Base-by-base conservation (phyloP, 2,797 vertebrate genomes). In the Pangasius sanitwongsei region DNA sequence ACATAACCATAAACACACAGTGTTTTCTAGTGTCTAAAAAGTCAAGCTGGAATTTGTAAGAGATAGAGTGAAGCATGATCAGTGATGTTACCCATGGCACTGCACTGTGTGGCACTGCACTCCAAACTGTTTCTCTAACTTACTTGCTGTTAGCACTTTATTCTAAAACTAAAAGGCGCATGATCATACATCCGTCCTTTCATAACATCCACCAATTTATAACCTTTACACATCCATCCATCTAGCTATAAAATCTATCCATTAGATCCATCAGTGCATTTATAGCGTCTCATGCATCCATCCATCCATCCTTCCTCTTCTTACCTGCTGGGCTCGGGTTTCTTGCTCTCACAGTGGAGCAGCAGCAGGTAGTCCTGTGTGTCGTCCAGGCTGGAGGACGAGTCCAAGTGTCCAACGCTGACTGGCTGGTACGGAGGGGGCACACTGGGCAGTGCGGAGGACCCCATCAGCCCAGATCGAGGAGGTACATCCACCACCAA, bases 321-420 rank as follows among this genome's bases (percentile, higher is more conserved):
- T 96, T 93, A 99, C 99, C 98, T 99, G 94, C 95, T 94, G 82
- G 97, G 96, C 93, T 98, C 98, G 18, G 98, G 98, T 94, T 98
- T 99, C 96, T 99, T 99, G 96, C 98, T 99, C 95, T 99, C 97
- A 95, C 98, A 99, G 96, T 99, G 98, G 94, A 97, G 96, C 91
- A 99, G 96, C 96, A 98, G 96, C 93, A 99, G 95, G 95, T 99
- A 99, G 95, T 99, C 99, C 95, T 99, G 98, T 85, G 97, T 98
- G 93, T 99, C 99, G 65, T 99, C 99, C 93, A 97, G 97, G 91
- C 96, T 97, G 90, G 97, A 97, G 90, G 97, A 97, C 87, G 97
- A 94, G 83, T 98, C 98, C 89, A 97, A 93, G 87, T 96, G 97
- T 48, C 97, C 97, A 87, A 99, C 95, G 8, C 95, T 98, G 92